Evolutionary conservation across 2,797 vertebrate genomes (phyloP).

Genomic region (Percopsis omiscomaycus): DNA sequence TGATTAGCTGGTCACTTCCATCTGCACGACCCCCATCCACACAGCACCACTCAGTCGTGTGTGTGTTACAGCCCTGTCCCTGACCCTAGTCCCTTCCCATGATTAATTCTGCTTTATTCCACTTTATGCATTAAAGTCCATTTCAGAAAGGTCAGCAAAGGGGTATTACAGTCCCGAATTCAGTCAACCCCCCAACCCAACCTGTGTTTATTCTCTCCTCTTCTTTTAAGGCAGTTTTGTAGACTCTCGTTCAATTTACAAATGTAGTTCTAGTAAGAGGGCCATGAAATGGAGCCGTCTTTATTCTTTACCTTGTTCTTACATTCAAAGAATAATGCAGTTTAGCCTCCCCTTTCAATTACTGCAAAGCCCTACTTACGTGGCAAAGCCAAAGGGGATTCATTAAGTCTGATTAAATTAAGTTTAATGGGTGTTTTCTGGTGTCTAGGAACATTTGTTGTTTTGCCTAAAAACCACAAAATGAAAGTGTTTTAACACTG

Average conservation of each 20-base stretch:
- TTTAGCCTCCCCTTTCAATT: constrained; percentile 68
- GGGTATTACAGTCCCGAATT: constrained; percentile 47
- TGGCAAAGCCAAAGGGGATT: constrained; percentile 61
- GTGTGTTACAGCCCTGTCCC: constrained; percentile 56
- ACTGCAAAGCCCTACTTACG: constrained; percentile 62
- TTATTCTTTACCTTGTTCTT: constrained; percentile 36
- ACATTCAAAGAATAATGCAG: constrained; percentile 54
- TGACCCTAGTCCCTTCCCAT: constrained; percentile 64
- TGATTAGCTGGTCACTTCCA: not conserved
- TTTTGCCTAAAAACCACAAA: too few species aligned
- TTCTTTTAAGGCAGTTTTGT: constrained; percentile 51
- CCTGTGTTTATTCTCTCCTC: not conserved
- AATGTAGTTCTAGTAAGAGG: too few species aligned
- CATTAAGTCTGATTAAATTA: constrained; percentile 70
- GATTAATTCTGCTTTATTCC: constrained; percentile 72
- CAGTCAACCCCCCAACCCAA: constrained; percentile 22
- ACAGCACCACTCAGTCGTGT: constrained; percentile 44
- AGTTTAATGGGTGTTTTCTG: too few species aligned
- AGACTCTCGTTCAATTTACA: constrained; percentile 66
- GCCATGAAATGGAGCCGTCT: constrained; percentile 50
- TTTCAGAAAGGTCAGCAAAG: constrained; percentile 68
- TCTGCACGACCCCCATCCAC: not conserved
- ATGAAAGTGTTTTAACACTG: too few species aligned
- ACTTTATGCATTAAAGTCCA: constrained; percentile 72
- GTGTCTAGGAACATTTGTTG: too few species aligned